Base-by-base conservation (phyloP, 2,113 vertebrate genomes). In the Corythoichthys intestinalis region DNA sequence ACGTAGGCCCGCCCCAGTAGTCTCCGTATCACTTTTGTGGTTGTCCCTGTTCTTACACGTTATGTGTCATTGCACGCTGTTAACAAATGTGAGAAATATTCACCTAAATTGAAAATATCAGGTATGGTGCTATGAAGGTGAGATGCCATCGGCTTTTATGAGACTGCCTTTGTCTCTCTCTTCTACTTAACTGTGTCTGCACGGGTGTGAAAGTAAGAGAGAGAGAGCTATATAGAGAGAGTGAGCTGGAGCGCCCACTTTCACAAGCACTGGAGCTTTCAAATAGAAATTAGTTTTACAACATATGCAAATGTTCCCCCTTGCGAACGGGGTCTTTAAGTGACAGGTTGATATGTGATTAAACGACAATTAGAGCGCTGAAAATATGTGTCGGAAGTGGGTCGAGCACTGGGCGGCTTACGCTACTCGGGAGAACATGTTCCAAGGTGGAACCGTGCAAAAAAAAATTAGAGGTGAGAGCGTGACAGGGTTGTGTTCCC, bases 331-430 rank as follows among this genome's bases (percentile, higher is more conserved):
- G 86, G 77, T 87, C 83, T 93, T 91, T 92, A 92, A 92, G 88
- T 92, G 92, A 92, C 92, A 93, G 88, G 90, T 92, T 91, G 91
- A 93, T 91, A 91, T 91, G 90, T 92, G 91, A 93, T 92, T 92
- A 93, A 92, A 90, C 82, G 90, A 92, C 92, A 92, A 92, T 93
- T 93, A 93, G 87, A 91, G 91, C 66, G 79, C 84, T 89, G 91
- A 89, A 92, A 91, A 89, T 87, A 86, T 85, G 89, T 78, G 85
- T 87, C 81, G 77, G 82, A 87, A 65, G 81, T 70, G 76, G 91
- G 92, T 92, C 91, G 91, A 91, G 91, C 86, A 84, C 83, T 81
- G 78, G 72, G 83, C 77, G 70, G 82, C 79, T 65, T 82, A 86
- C 83, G 84, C 83, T 90, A 84, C 84, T 82, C 87, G 87, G 81